Base-by-base conservation (phyloP, 2,888 invertebrate genomes). In the Xestia ashworthii region DNA sequence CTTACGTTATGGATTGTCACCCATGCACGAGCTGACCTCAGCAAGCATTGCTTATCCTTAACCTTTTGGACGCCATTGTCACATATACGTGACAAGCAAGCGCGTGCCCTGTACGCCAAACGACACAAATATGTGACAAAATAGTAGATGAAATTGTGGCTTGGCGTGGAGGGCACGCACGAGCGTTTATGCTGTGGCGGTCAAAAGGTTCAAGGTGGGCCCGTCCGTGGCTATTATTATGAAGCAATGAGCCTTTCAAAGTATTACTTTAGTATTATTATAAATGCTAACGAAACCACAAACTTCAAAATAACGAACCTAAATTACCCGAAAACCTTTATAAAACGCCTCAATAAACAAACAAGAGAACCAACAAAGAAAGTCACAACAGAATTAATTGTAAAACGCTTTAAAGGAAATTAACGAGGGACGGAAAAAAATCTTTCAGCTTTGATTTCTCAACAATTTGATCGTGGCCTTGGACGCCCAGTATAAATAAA, bases 401-500 rank as follows among this genome's bases (percentile, higher is more conserved):
- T 87, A 81, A 84, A 89, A 87, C 81, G 80, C 81, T 87, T 87
- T 81, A 85, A 83, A 90, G 67, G 74, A 84, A 89, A 89, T 88
- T 88, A 88, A 87, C 82, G 76, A 88, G 85, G 73, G 78, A 73
- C 73, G 83, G 82, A 88, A 84, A 88, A 88, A 83, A 83, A 53
- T 80, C 83, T 87, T 84, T 76, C 69, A 80, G 83, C 85, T 88
- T 86, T 89, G 89, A 87, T 85, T 87, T 78, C 83, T 84, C 68
- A 81, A 88, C 85, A 88, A 78, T 86, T 87, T 89, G 87, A 86
- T 80, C 79, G 72, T 73, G 84, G 83, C 85, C 82, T 87, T 89
- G 87, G 75, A 44, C 25, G 38, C 16, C 0, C 60, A 83, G 82
- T 85, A 91, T 89, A 92, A 92, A 86, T 92, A 91, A 93, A 92